A percentile compares a stretch with the other conserved stretches of the same genome.
Conservation (phyloP, 2,888 invertebrate species). For the Meandrusa payeni region DNA sequence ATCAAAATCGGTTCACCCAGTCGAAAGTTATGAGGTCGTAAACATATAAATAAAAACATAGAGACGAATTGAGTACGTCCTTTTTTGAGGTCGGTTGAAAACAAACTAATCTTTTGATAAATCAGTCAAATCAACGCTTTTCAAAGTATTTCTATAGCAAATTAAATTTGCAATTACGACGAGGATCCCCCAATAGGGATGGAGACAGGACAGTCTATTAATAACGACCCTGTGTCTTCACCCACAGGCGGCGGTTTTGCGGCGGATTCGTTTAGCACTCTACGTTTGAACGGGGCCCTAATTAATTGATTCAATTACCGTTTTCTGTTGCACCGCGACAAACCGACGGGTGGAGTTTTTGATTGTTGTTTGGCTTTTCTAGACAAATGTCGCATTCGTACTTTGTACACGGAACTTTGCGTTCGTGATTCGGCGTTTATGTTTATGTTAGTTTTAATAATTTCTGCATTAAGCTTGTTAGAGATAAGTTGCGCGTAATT, state of each 20-base stretch:
- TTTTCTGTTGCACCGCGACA: conserved; percentile 26
- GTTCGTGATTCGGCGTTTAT: neutral
- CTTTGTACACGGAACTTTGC: conserved; percentile 9
- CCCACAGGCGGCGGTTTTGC: conserved; percentile 19
- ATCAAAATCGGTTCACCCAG: too few species aligned
- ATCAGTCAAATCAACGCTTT: conserved; percentile 9
- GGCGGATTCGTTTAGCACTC: conserved; percentile 27
- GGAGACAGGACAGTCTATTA: conserved; percentile 26
- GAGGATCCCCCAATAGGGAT: conserved; percentile 5
- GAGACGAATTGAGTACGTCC: too few species aligned
- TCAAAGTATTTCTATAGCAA: conserved; percentile 12
- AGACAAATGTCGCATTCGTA: conserved; percentile 16
- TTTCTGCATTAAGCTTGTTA: too few species aligned
- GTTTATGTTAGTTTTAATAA: neutral
- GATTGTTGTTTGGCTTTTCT: conserved; percentile 23
- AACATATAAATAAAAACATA: too few species aligned
- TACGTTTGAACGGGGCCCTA: conserved; percentile 28
- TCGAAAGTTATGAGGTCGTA: too few species aligned
- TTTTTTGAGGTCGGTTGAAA: too few species aligned
- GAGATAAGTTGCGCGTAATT: too few species aligned
- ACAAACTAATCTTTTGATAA: neutral
- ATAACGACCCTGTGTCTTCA: conserved; percentile 24
- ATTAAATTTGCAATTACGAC: conserved; percentile 13
- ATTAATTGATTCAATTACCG: conserved; percentile 42
- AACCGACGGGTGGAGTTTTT: conserved; percentile 20